Conservation (phyloP, 2,888 invertebrate species). For the Prostheceraeus crozeri region DNA sequence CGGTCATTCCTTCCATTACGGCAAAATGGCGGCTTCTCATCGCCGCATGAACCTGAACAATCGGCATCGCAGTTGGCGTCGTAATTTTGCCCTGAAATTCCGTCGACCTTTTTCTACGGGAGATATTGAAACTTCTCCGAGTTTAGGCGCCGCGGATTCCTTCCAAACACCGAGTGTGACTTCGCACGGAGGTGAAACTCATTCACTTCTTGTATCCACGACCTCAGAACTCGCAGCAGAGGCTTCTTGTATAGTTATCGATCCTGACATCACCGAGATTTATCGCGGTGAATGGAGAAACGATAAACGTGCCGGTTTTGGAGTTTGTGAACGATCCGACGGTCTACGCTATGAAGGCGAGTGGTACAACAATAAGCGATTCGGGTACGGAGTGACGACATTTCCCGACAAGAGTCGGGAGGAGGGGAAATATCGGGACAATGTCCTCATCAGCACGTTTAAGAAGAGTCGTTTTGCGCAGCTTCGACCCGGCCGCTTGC, state of each 20-base stretch:
- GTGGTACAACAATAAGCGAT: slow-evolving; percentile 98
- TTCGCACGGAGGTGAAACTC: too few relatives aligned
- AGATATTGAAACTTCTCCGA: too few relatives aligned
- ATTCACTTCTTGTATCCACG: too few relatives aligned
- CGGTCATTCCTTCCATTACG: slow-evolving; percentile 64
- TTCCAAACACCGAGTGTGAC: too few relatives aligned
- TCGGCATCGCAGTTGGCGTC: too few relatives aligned
- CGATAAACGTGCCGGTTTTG: slow-evolving; percentile 93
- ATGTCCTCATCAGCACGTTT: slow-evolving; percentile 89
- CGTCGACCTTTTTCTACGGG: too few relatives aligned
- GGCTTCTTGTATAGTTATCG: too few relatives aligned
- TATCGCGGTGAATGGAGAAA: slow-evolving; percentile 99
- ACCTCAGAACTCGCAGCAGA: too few relatives aligned
- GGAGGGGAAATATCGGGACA: slow-evolving; percentile 99
- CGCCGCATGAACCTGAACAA: too few relatives aligned
- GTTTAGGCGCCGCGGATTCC: too few relatives aligned
- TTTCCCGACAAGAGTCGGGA: slow-evolving; percentile 89
- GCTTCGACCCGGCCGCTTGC: neutral
- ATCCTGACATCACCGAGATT: slow-evolving; percentile 87
- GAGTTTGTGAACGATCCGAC: slow-evolving; percentile 92
- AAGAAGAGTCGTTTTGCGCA: slow-evolving; percentile 78
- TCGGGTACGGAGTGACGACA: slow-evolving; percentile 96
- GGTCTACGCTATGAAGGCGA: slow-evolving; percentile 96
- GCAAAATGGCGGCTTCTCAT: too few relatives aligned
- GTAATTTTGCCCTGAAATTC: too few relatives aligned